phyloP scores from a whole-genome alignment of 2,888 invertebrate genomes.

The Andrena marginata region DNA sequence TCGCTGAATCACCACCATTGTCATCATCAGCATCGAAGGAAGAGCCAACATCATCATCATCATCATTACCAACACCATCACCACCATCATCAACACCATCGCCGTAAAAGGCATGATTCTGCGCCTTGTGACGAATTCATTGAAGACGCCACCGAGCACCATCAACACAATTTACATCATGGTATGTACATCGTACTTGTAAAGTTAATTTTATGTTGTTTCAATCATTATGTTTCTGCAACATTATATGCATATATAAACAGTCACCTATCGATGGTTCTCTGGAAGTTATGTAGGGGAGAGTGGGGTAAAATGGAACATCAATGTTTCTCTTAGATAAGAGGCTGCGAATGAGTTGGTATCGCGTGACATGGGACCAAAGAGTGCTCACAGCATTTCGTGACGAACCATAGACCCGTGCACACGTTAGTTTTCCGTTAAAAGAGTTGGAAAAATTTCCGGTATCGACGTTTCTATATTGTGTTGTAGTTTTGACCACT shows the following conservation, averaged over 20 bases:
- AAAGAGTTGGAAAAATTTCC: too few species aligned
- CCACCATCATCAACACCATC: constrained; percentile 73
- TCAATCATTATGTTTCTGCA: background rate
- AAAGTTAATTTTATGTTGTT: background rate
- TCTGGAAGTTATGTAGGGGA: too few species aligned
- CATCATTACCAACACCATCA: constrained; percentile 70
- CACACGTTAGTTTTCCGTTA: too few species aligned
- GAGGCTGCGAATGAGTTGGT: too few species aligned
- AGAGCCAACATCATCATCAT: constrained; percentile 61
- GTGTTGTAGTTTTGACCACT: too few species aligned
- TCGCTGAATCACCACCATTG: constrained; percentile 83
- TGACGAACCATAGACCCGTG: too few species aligned
- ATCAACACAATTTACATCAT: constrained; percentile 68
- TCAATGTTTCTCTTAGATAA: too few species aligned
- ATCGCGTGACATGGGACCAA: too few species aligned
- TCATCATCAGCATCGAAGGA: constrained; percentile 74
- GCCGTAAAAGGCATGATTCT: constrained; percentile 80
- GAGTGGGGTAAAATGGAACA: too few species aligned
- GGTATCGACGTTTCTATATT: too few species aligned
- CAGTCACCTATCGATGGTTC: background rate
- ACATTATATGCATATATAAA: background rate
- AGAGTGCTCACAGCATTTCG: too few species aligned
- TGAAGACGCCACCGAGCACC: constrained; percentile 70
- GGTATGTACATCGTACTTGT: constrained; percentile 60
- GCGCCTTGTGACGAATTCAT: constrained; percentile 81